Base-by-base conservation (phyloP, 2,888 invertebrate species). In the Protophormia terraenovae region DNA sequence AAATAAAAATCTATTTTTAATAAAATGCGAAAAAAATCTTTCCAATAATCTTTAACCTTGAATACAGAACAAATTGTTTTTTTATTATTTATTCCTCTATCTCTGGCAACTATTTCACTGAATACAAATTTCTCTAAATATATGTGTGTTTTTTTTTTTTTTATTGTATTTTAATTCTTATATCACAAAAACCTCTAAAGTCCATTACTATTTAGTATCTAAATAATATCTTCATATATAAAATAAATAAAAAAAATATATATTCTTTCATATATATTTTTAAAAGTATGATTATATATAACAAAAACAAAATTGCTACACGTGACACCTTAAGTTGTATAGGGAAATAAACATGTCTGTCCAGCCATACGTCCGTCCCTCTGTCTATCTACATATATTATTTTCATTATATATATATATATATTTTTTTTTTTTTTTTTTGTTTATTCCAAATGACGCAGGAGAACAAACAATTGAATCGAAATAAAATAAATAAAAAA, bases 31-130 rank as follows among this genome's bases (percentile, higher is more conserved):
- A 69, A 50, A 62, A 41, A 32, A 69, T 50, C 16, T 16, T 69
- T 78, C 38, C 60, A 60, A 69, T 38, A 78, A 78, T 60, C 69
- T 78, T 60, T 69, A 50, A 60, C 78, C 78, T 78, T 78, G 69
- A 47, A 69, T 27, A 50, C 16, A 19, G 64, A 38, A 60, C 27
- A 32, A 64, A 16, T n/a, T 27, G 64, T 24, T 27, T 3, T 45
- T 24, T 29, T n/a, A 8, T 58, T 29, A 29, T 29, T 35, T 41
- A 41, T 53, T 29, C 12, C 50, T 24, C 50, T 53, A 53, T 69
- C 50, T 45, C 10, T 72, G 58, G 60, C 27, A 73, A 73, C 29
- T 58, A 60, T 73, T 32, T 60, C 4, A 27, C 16, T 38, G 29
- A 16, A 41, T 60, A 73, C 0, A 47, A 60, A 47, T 22, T 73